Evolutionary conservation across 2,797 vertebrate genomes (phyloP).

Genomic region (Clamator glandarius): DNA sequence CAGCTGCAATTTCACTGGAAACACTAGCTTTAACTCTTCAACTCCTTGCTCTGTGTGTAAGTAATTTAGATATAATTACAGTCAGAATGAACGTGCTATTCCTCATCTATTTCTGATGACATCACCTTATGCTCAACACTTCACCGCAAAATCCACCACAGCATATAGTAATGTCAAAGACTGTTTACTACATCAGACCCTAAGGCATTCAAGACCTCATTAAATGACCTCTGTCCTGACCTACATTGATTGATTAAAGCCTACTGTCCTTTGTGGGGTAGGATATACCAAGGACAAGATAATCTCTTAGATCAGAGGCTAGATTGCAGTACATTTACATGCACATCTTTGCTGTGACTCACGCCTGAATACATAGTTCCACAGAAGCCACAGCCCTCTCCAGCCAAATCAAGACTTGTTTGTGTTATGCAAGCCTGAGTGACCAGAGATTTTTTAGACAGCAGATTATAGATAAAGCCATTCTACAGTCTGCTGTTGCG

Average conservation of each 20-base stretch:
- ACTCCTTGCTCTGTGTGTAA: background rate
- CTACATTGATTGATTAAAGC: background rate
- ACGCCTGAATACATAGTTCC: background rate
- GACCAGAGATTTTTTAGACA: background rate
- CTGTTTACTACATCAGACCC: background rate
- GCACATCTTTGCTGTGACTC: conserved; percentile 10
- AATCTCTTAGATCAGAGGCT: background rate
- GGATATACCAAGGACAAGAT: background rate
- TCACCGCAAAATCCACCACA: background rate
- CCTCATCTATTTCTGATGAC: background rate
- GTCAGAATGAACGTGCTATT: background rate
- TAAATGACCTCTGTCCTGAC: background rate
- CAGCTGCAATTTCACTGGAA: background rate
- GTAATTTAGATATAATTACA: background rate
- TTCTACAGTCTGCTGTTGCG: background rate
- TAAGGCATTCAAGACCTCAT: background rate
- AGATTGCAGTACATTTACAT: background rate
- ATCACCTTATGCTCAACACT: background rate
- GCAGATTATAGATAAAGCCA: background rate
- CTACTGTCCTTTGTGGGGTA: background rate
- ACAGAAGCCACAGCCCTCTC: background rate
- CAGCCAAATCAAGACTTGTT: background rate
- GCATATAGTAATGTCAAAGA: background rate
- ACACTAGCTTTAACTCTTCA: background rate
- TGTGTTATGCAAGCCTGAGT: background rate